These are phyloP conservation scores for Platycheirus rosarum DNA, from an alignment of 2,888 invertebrate species.

Conservation along the genomic window DNA sequence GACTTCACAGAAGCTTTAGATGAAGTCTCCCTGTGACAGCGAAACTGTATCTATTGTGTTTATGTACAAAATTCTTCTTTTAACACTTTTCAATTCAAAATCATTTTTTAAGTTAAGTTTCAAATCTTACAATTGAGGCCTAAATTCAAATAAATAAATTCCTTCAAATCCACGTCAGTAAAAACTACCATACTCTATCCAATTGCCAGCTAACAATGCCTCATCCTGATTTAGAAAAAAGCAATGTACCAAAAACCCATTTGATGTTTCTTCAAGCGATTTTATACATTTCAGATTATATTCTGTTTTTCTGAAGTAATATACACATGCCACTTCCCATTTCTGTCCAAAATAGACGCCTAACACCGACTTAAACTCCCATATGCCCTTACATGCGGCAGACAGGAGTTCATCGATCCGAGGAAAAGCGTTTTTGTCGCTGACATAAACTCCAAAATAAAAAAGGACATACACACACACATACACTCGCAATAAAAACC, in stretches of 20 bases:
- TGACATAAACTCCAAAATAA: slow-evolving; percentile 42
- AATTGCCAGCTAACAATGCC: slow-evolving; percentile 1
- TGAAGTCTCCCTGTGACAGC: too few relatives aligned
- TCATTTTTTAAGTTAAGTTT: too few relatives aligned
- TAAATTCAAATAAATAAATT: background rate
- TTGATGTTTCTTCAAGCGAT: slow-evolving; percentile 20
- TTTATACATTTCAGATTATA: background rate
- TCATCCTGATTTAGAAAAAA: background rate
- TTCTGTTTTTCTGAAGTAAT: slow-evolving; percentile 2
- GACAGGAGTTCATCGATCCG: slow-evolving; percentile 39
- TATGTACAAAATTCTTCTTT: too few relatives aligned
- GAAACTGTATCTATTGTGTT: too few relatives aligned
- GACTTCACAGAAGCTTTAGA: too few relatives aligned
- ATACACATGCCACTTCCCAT: slow-evolving; percentile 7
- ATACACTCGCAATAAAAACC: too few relatives aligned
- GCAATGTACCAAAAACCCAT: slow-evolving; percentile 15
- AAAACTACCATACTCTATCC: background rate
- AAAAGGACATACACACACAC: background rate
- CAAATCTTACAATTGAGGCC: background rate
- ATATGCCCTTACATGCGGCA: slow-evolving; percentile 24
- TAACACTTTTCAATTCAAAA: too few relatives aligned
- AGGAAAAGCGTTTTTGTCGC: slow-evolving; percentile 43
- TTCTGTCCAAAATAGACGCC: slow-evolving; percentile 21
- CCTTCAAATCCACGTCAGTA: background rate
- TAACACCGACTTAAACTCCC: slow-evolving; percentile 42